Evolutionary conservation across 2,113 vertebrate species (phyloP).

Genomic region (Dasyurus viverrinus): DNA sequence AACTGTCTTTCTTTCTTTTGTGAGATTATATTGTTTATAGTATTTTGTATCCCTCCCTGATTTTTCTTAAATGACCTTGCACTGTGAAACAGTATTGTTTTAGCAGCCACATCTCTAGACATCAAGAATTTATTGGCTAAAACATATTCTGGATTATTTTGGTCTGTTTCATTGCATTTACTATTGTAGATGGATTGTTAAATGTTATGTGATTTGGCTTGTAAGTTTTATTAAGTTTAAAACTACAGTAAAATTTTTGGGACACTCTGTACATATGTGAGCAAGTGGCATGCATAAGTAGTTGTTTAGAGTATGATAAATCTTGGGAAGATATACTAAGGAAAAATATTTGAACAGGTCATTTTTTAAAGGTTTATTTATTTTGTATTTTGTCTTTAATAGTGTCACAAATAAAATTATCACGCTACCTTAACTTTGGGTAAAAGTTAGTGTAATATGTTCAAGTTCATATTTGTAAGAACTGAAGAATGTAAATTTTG

Average conservation of each 20-base stretch:
- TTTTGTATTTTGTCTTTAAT: background rate
- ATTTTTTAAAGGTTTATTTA: background rate
- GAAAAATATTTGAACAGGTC: background rate
- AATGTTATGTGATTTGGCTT: background rate
- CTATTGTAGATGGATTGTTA: background rate
- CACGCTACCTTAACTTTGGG: background rate
- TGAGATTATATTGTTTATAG: background rate
- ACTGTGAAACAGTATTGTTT: background rate
- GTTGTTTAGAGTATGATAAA: background rate
- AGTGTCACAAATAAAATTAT: background rate
- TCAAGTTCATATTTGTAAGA: background rate
- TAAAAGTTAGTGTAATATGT: background rate
- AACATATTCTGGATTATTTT: background rate
- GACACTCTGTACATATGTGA: background rate
- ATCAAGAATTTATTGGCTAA: background rate
- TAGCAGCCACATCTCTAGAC: background rate
- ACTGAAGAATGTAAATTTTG: background rate
- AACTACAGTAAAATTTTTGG: background rate
- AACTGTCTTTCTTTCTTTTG: background rate
- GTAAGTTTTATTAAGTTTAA: background rate
- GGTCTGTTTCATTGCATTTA: background rate
- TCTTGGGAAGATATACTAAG: background rate
- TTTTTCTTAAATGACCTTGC: background rate
- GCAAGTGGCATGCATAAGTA: background rate
- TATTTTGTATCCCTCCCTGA: background rate